Conservation (phyloP, 2,113 vertebrate species). For the Chaenogobius annularis region DNA sequence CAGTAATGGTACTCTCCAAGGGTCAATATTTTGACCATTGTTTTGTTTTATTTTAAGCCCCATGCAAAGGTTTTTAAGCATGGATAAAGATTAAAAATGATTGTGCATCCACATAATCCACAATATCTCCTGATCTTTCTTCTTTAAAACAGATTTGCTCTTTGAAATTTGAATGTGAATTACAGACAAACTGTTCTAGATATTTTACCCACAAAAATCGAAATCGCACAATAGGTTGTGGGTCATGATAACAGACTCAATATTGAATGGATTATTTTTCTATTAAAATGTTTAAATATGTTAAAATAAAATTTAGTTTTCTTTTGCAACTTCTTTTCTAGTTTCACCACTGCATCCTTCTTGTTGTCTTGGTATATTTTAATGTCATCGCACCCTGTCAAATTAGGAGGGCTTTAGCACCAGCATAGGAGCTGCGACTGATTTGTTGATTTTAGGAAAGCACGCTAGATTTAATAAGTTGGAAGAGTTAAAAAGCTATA, state of each 20-base stretch:
- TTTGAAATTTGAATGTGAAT: neutral
- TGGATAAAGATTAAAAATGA: neutral
- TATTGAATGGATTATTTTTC: neutral
- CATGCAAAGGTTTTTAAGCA: neutral
- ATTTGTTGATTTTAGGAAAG: too few relatives aligned
- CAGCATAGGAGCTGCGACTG: neutral
- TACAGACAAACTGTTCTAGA: neutral
- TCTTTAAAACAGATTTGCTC: neutral
- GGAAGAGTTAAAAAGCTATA: neutral
- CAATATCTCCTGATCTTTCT: neutral
- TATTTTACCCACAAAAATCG: neutral
- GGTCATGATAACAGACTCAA: neutral
- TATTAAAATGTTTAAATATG: neutral
- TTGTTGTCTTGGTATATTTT: neutral
- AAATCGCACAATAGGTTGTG: neutral
- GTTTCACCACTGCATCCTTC: neutral
- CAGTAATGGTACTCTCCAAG: neutral
- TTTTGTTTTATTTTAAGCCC: conserved; percentile 1
- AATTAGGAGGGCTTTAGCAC: too few relatives aligned
- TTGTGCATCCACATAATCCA: neutral
- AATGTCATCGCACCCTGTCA: neutral
- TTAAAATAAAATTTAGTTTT: too few relatives aligned
- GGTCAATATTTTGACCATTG: neutral
- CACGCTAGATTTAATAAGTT: neutral
- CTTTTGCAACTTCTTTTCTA: too few relatives aligned